Conservation (phyloP, 2,113 vertebrate species). For the Calonectris borealis region DNA sequence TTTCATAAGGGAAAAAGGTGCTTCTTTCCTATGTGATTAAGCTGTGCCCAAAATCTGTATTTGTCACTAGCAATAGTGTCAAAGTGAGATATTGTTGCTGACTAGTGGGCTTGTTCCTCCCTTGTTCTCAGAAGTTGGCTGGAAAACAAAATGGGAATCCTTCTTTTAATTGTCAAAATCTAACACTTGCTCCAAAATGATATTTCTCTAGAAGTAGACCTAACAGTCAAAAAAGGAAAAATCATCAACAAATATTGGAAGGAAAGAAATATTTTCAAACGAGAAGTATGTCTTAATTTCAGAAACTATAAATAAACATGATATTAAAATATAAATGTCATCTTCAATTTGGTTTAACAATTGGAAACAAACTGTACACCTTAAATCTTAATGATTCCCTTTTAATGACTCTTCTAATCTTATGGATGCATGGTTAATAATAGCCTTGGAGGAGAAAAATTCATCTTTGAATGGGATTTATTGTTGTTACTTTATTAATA, state of each 20-base stretch:
- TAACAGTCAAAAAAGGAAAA: not conserved
- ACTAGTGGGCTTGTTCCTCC: not conserved
- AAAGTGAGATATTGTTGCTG: not conserved
- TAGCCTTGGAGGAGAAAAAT: not conserved
- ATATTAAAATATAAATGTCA: not conserved
- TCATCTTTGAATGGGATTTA: not conserved
- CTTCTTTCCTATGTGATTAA: not conserved
- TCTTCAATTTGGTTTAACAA: not conserved
- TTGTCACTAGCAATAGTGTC: not conserved
- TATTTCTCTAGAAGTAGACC: not conserved
- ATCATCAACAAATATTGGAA: not conserved
- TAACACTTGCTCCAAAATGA: not conserved
- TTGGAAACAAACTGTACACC: not conserved
- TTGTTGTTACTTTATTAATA: not conserved
- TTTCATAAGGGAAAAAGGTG: not conserved
- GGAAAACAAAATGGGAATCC: not conserved
- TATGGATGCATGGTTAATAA: not conserved
- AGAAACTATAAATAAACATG: not conserved
- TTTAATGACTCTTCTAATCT: not conserved
- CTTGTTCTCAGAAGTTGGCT: not conserved
- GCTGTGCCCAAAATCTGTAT: not conserved
- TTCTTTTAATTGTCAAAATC: not conserved
- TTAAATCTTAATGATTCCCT: not conserved
- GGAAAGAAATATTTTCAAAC: not conserved
- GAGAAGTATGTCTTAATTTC: not conserved